These are phyloP conservation scores for Stomatorhinus ivindoensis DNA, from an alignment of 2,113 vertebrate species.

Conservation along the genomic window DNA sequence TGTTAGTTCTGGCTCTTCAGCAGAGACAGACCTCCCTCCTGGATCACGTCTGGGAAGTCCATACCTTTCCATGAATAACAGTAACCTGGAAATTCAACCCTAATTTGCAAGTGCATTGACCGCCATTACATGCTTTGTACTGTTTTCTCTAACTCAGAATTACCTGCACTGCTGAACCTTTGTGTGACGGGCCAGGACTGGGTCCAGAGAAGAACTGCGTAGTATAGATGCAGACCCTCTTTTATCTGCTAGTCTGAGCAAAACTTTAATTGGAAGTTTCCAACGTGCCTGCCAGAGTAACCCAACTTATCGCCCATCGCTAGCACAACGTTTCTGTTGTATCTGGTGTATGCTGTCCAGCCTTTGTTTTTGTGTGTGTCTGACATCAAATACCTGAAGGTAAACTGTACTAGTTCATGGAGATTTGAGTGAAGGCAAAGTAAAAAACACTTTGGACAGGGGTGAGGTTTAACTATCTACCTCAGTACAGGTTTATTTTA, in stretches of 20 bases:
- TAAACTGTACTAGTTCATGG: neutral
- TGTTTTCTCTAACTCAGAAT: neutral
- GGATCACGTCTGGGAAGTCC: neutral
- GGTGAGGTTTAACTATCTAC: neutral
- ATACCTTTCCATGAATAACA: slow-evolving; percentile 1
- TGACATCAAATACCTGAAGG: neutral
- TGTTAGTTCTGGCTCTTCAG: neutral
- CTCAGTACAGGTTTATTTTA: neutral
- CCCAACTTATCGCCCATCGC: neutral
- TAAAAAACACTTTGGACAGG: neutral
- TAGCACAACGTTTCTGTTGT: neutral
- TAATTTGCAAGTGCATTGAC: neutral
- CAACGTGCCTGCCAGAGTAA: slow-evolving; percentile 30
- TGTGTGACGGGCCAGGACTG: neutral
- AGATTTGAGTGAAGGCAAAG: neutral
- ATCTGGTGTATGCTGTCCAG: neutral
- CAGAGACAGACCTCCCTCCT: neutral
- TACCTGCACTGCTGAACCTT: neutral
- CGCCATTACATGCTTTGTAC: neutral
- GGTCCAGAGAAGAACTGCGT: neutral
- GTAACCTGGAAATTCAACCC: neutral
- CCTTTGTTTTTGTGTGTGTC: slow-evolving; percentile 14
- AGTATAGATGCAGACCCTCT: neutral
- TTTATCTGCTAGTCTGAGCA: neutral
- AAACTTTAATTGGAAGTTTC: slow-evolving; percentile 18